Evolutionary conservation across 2,113 vertebrate genomes (phyloP).

Genomic region (Alligator sinensis): DNA sequence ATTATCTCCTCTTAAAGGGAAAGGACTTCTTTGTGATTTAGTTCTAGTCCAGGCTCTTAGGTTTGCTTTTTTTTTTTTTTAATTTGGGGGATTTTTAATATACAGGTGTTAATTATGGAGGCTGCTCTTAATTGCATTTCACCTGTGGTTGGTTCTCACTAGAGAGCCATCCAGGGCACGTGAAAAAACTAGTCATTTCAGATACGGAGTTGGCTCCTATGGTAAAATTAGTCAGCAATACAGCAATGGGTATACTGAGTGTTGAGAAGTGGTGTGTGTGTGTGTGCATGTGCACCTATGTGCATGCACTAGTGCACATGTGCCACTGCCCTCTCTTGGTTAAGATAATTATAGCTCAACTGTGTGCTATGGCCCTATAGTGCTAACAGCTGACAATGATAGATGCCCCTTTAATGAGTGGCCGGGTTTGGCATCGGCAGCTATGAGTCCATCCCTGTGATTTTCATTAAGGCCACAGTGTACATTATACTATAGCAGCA

Average conservation of each 20-base stretch:
- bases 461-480: background rate
- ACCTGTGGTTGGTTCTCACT: slow-evolving; percentile 1
- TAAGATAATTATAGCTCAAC: background rate
- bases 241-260: background rate
- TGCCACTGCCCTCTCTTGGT: background rate
- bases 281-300: background rate
- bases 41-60: background rate
- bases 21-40: slow-evolving; percentile 41
- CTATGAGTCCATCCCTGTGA: background rate
- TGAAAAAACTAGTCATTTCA: background rate
- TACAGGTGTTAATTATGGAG: slow-evolving; percentile 38
- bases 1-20: slow-evolving; percentile 74
- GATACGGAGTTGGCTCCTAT: background rate
- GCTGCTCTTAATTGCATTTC: slow-evolving; percentile 47
- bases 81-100: slow-evolving; percentile 11
- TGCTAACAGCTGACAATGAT: background rate
- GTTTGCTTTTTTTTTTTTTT: background rate
- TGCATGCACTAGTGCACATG: too few species aligned
- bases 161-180: background rate
- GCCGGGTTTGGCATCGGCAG: background rate
- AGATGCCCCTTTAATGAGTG: background rate
- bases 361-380: too few species aligned
- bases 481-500: background rate
- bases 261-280: background rate
- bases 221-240: background rate